Percentiles rank a stretch among this genome's conserved stretches.
These are phyloP conservation scores for Notoglanidium macrostoma DNA, from an alignment of 2,797 vertebrate genomes.

Conservation along the genomic window DNA sequence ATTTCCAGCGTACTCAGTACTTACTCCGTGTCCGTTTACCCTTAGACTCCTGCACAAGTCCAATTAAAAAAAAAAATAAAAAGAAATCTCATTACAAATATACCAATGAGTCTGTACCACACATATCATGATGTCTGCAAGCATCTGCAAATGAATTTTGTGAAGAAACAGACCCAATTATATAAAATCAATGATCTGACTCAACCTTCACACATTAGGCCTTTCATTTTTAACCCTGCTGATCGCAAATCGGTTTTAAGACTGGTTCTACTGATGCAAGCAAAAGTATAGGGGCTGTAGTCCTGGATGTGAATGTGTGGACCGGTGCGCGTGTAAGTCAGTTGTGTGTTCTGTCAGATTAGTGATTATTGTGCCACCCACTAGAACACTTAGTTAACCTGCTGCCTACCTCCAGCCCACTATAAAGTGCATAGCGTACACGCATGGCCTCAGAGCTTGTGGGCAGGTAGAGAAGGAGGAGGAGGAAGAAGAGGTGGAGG, in stretches of 20 bases:
- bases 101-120: not conserved
- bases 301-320: not conserved
- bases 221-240: not conserved
- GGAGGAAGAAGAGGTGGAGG: slow-evolving; percentile 51
- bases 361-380: slow-evolving; percentile 43
- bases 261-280: not conserved
- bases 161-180: slow-evolving; percentile 7
- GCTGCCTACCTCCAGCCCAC: slow-evolving; percentile 53
- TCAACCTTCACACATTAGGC: not conserved
- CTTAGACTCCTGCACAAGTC: not conserved
- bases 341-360: slow-evolving; percentile 34
- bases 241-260: not conserved
- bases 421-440: slow-evolving; percentile 14
- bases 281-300: not conserved
- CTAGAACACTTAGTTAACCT: slow-evolving; percentile 39
- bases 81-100: not conserved
- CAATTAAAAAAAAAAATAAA: not conserved
- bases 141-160: not conserved
- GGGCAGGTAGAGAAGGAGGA: slow-evolving; percentile 39
- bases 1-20: not conserved
- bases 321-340: not conserved
- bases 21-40: not conserved
- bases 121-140: not conserved
- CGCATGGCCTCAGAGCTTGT: slow-evolving; percentile 28
- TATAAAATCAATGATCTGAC: not conserved